Percentiles rank a stretch among this genome's conserved stretches.
Conservation (phyloP, 2,113 vertebrate species). For the Leuciscus idus region DNA sequence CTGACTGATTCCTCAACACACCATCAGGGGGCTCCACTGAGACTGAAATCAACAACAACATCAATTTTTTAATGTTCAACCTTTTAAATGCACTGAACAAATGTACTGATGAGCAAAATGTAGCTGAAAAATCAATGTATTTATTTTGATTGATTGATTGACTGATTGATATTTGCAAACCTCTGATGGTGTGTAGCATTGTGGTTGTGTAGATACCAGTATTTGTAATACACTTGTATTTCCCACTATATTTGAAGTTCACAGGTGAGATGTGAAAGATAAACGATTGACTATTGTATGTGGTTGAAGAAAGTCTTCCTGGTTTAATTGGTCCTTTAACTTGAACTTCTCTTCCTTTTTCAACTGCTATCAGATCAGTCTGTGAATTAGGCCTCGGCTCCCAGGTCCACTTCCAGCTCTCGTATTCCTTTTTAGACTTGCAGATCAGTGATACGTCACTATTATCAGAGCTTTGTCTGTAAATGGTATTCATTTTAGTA, state of each 20-base stretch:
- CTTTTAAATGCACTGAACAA: not conserved
- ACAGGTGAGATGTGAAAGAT: slow-evolving; percentile 46
- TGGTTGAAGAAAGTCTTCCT: not conserved
- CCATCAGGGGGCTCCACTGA: slow-evolving; percentile 37
- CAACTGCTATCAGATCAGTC: not conserved
- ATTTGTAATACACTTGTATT: not conserved
- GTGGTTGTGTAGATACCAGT: not conserved
- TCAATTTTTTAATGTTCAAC: too few relatives aligned
- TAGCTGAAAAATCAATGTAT: not conserved
- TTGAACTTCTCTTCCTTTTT: not conserved
- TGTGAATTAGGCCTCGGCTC: not conserved
- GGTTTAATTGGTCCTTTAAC: not conserved
- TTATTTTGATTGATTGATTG: not conserved
- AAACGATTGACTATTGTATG: not conserved
- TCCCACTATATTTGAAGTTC: slow-evolving; percentile 29
- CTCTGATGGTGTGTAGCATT: slow-evolving; percentile 43
- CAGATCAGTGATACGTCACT: slow-evolving; percentile 40
- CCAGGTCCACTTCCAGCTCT: slow-evolving; percentile 6
- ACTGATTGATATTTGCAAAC: not conserved
- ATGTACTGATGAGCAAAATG: not conserved
- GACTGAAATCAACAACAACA: slow-evolving; percentile 30
- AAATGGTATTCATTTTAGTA: not conserved
- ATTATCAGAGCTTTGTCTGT: slow-evolving; percentile 35
- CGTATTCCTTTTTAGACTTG: accelerated
- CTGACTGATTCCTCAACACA: slow-evolving; percentile 17